phyloP scores from a whole-genome alignment of 1,140 invertebrate species.

The Philopotamus ludificatus region DNA sequence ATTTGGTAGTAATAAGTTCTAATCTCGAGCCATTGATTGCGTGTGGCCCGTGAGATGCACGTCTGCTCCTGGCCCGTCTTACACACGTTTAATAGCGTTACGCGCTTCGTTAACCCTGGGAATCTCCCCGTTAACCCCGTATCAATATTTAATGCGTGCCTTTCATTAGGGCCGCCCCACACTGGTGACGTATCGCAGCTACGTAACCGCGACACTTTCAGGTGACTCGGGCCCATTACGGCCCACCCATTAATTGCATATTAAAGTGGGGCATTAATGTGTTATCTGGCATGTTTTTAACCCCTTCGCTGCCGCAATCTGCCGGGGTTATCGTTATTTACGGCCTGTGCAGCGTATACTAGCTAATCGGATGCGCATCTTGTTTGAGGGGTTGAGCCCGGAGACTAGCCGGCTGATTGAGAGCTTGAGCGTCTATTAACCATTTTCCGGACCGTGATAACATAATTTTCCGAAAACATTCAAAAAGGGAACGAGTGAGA shows the following conservation, averaged over 20 bases:
- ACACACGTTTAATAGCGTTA: too few relatives aligned
- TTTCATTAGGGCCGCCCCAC: neutral
- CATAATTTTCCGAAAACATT: too few relatives aligned
- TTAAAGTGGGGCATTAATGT: constrained; percentile 22
- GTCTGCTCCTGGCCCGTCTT: too few relatives aligned
- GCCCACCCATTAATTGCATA: constrained; percentile 25
- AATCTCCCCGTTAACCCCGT: too few relatives aligned
- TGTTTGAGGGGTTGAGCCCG: neutral
- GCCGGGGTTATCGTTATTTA: constrained; percentile 26
- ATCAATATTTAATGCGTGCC: constrained; percentile 20
- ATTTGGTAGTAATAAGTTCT: too few relatives aligned
- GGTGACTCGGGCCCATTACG: constrained; percentile 18
- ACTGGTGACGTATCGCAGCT: constrained; percentile 14
- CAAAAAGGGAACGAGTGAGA: too few relatives aligned
- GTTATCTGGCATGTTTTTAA: constrained; percentile 29
- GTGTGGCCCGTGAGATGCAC: too few relatives aligned
- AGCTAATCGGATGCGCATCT: constrained; percentile 17
- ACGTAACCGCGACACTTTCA: constrained; percentile 18
- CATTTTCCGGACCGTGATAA: neutral
- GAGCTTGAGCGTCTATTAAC: neutral
- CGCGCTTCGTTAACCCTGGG: too few relatives aligned
- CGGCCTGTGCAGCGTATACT: constrained; percentile 11
- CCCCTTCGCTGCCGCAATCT: constrained; percentile 26
- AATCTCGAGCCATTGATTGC: too few relatives aligned
- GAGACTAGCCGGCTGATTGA: neutral